These are phyloP conservation scores for Pristionchus pacificus DNA, from an alignment of 1,140 invertebrate species.

Conservation along the genomic window DNA sequence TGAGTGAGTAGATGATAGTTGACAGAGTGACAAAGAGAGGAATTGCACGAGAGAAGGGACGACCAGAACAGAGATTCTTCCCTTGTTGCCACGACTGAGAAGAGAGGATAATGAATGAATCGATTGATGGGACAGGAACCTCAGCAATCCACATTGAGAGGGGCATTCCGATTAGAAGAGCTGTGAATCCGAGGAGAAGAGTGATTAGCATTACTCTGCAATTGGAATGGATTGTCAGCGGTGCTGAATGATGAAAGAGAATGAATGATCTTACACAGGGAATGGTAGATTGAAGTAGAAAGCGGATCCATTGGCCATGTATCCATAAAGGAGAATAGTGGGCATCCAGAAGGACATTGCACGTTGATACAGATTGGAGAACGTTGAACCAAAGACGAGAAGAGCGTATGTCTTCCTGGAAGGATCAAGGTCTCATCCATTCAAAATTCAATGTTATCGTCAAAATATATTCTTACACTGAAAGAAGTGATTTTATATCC, in stretches of 20 bases:
- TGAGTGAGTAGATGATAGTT: no score
- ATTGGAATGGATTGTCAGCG: no score
- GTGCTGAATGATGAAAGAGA: no score
- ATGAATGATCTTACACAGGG: background rate
- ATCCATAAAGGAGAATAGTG: background rate
- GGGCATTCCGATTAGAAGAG: background rate
- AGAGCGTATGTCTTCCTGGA: background rate
- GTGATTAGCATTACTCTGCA: background rate
- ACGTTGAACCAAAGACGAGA: background rate
- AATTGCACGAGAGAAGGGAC: no score
- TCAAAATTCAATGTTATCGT: background rate
- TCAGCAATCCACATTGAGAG: background rate
- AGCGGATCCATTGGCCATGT: background rate
- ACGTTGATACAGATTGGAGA: background rate
- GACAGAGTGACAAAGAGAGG: no score
- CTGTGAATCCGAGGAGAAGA: background rate
- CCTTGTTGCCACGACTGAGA: no score
- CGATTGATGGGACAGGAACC: no score
- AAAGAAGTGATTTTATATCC: background rate
- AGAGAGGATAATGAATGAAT: no score
- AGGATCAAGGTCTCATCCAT: background rate
- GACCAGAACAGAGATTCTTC: no score
- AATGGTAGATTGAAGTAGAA: background rate
- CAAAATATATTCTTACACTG: background rate
- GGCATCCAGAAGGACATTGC: background rate